phyloP scores from a whole-genome alignment of 2,113 vertebrate genomes.

The Megaceryle maxima region DNA sequence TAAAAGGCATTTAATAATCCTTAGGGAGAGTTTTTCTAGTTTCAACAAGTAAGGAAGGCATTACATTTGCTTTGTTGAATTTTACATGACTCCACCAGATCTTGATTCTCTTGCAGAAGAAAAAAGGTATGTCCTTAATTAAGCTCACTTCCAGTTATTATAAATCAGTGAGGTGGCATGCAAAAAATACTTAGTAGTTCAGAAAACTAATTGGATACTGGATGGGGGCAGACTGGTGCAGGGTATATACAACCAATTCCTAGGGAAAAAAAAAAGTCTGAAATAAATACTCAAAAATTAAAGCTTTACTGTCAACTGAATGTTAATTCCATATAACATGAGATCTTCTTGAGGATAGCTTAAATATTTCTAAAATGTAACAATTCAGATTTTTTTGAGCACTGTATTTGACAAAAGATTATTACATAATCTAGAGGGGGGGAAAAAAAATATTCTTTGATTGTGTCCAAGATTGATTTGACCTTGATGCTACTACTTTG shows the following conservation, averaged over 20 bases:
- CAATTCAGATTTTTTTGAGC: constrained; percentile 13
- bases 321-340: constrained; percentile 49
- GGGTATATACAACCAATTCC: not conserved
- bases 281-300: constrained; percentile 29
- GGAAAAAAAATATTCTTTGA: constrained; percentile 34
- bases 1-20: constrained; percentile 40
- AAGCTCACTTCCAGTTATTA: not conserved
- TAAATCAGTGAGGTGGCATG: not conserved
- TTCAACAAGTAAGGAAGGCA: not conserved
- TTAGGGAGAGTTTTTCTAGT: not conserved
- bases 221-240: not conserved
- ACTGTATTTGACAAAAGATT: constrained; percentile 62
- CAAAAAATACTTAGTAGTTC: constrained; percentile 3
- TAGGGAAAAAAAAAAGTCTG: not conserved
- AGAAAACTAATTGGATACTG: constrained; percentile 6
- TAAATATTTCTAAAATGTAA: constrained; percentile 58
- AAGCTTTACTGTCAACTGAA: constrained; percentile 46
- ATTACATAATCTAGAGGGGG: constrained; percentile 25
- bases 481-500: constrained; percentile 45
- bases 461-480: constrained; percentile 65
- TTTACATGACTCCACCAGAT: not conserved
- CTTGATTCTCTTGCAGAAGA: not conserved
- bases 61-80: not conserved
- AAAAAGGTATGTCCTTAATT: not conserved
- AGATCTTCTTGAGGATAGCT: not conserved